Evolutionary conservation across 1,140 invertebrate genomes (phyloP).

Genomic region (Hirudo medicinalis): DNA sequence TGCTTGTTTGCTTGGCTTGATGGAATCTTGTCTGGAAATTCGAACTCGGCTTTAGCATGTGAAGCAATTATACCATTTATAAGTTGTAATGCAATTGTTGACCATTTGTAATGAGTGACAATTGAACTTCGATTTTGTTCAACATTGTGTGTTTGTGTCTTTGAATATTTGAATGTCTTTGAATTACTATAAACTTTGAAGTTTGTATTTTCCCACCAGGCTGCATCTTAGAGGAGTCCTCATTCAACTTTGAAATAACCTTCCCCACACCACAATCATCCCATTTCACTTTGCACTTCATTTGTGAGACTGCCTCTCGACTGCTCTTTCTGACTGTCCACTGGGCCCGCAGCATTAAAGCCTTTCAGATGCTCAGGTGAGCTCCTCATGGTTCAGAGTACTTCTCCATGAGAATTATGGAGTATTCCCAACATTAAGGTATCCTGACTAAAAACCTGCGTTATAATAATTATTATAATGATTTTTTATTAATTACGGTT

Average conservation of each 20-base stretch:
- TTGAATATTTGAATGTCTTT: too few species aligned
- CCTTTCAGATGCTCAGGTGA: conserved; percentile 64
- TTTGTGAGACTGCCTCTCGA: conserved; percentile 78
- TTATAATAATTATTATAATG: too few species aligned
- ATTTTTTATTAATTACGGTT: too few species aligned
- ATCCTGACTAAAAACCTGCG: too few species aligned
- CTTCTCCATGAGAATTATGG: too few species aligned
- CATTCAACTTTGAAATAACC: conserved; percentile 58
- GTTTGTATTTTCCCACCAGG: conserved; percentile 27
- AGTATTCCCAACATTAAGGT: too few species aligned
- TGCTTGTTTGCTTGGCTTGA: not conserved
- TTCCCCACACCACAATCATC: conserved; percentile 65
- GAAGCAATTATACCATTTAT: too few species aligned
- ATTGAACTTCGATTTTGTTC: not conserved
- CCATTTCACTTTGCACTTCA: conserved; percentile 72
- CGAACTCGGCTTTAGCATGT: too few species aligned
- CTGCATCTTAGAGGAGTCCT: conserved; percentile 36
- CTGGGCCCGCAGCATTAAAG: conserved; percentile 68
- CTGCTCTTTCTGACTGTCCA: conserved; percentile 74
- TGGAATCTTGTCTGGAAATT: not conserved
- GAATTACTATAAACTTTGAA: not conserved
- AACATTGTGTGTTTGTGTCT: too few species aligned
- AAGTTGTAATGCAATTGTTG: too few species aligned
- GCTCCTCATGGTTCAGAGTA: conserved; percentile 14
- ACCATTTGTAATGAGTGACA: too few species aligned